Base-by-base conservation (phyloP, 1,140 invertebrate species). In the Nylanderia fulva region DNA sequence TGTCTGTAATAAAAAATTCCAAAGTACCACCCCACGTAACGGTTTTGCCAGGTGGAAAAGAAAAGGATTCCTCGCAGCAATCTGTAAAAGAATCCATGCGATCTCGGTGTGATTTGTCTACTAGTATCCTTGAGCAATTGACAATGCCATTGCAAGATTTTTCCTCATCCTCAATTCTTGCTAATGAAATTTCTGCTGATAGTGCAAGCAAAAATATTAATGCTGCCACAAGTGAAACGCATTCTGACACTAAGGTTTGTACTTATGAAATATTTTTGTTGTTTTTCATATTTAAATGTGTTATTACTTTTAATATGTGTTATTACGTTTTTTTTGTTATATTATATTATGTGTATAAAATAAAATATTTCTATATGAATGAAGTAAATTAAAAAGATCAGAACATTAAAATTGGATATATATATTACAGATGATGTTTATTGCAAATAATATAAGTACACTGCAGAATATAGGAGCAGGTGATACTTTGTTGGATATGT, bases 401-500 rank as follows among this genome's bases (percentile, higher is more conserved):
- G 5, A 82, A 18, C 39, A 1, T 63, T n/a, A 42, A 45, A 8
- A 45, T 79, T 0, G 45, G 6, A 48, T 69, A 56, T 83, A n/a
- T 79, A 79, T 85, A 72, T 93, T 94, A n/a, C 86, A 95, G 95
- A 91, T 92, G 79, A 92, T 95, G 52, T 95, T 96, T 69, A 93
- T 95, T 48, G 90, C 94, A 33, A 95, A 95, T 84, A 96, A 95
- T 85, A 94, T 95, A 69, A 94, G 91, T 42, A 95, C 95, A 42
- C 93, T 98, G 21, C 96, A 97, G 88, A 96, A 96, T 91, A 95
- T 98, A 82, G 96, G 97, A 88, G 98, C 97, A n/a, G 97, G 97
- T 8, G 96, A 97, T 86, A 96, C 96, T 21, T 93, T 98, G n/a
- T 94, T 98, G 39, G 96, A 98, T 86, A 96, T 98, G 86, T 98